Evolutionary conservation across 2,113 vertebrate species (phyloP).

Genomic region (Tachysurus vachellii): DNA sequence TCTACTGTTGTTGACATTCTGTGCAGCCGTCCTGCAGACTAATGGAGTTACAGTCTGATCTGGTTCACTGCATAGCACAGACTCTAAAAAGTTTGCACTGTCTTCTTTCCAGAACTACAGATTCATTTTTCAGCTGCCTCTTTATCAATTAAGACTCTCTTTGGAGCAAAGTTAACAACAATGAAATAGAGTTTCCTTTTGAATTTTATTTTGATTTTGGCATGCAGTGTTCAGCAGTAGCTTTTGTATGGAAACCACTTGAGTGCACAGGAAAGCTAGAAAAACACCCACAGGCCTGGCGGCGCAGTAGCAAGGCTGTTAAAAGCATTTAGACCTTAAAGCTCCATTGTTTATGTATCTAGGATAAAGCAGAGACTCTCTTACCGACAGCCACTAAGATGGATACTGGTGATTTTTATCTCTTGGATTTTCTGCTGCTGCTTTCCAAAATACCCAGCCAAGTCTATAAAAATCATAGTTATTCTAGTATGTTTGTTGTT

Average conservation of each 20-base stretch:
- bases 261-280: slow-evolving; percentile 34
- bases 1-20: slow-evolving; percentile 20
- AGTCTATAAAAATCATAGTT: slow-evolving; percentile 1
- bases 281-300: slow-evolving; percentile 56
- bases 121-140: slow-evolving; percentile 3
- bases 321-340: slow-evolving; percentile 71
- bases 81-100: slow-evolving; percentile 2
- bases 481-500: slow-evolving; percentile 21
- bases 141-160: slow-evolving; percentile 19
- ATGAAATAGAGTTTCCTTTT: background rate
- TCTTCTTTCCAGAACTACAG: slow-evolving; percentile 18
- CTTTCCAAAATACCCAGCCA: background rate
- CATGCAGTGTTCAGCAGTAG: slow-evolving; percentile 31
- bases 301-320: slow-evolving; percentile 66
- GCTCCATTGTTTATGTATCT: slow-evolving; percentile 71
- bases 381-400: slow-evolving; percentile 61
- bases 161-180: background rate
- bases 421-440: slow-evolving; percentile 32
- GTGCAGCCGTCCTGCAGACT: background rate
- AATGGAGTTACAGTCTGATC: background rate
- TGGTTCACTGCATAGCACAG: background rate
- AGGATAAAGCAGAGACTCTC: slow-evolving; percentile 68
- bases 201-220: slow-evolving; percentile 18
- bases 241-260: slow-evolving; percentile 38
- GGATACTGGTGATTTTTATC: slow-evolving; percentile 67